A percentile compares a stretch with the other conserved stretches of the same genome.
phyloP scores from a whole-genome alignment of 2,797 vertebrate species.

The Odontamblyopus rebecca region DNA sequence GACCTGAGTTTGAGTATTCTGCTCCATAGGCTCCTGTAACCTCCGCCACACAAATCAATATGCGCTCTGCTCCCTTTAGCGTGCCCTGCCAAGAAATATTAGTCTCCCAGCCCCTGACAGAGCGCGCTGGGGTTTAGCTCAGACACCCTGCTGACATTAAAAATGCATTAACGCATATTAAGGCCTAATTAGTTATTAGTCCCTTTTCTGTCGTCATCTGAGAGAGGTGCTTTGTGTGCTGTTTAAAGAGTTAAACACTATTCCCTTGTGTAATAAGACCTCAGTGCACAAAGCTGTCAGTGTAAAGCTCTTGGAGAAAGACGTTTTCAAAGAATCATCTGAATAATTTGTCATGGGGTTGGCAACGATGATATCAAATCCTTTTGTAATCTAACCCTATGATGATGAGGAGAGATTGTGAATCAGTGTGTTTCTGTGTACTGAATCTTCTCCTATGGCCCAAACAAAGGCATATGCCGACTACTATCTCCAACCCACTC shows the following conservation, averaged over 20 bases:
- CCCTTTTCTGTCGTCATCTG: slow-evolving; percentile 72
- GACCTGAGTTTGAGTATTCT: slow-evolving; percentile 56
- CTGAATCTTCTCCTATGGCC: too few species aligned
- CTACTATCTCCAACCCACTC: too few species aligned
- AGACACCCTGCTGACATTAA: slow-evolving; percentile 74
- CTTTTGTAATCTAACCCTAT: not conserved
- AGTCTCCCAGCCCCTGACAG: slow-evolving; percentile 40
- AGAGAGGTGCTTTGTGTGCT: slow-evolving; percentile 38
- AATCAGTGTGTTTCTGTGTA: too few species aligned
- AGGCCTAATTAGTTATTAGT: slow-evolving; percentile 79
- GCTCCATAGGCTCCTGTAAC: slow-evolving; percentile 46
- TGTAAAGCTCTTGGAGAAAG: slow-evolving; percentile 14
- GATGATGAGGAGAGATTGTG: too few species aligned
- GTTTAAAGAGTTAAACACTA: slow-evolving; percentile 66
- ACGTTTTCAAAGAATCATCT: not conserved
- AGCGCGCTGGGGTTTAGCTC: slow-evolving; percentile 57
- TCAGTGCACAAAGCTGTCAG: slow-evolving; percentile 52
- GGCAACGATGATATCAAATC: not conserved
- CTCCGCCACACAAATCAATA: slow-evolving; percentile 67
- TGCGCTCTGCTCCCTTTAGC: slow-evolving; percentile 54
- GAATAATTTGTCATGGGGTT: not conserved
- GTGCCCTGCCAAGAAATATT: slow-evolving; percentile 50
- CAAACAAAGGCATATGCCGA: too few species aligned
- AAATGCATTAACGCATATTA: slow-evolving; percentile 82
- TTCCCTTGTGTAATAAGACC: slow-evolving; percentile 56